Percentiles rank a stretch among this genome's conserved stretches.
These are phyloP conservation scores for Batillaria attramentaria DNA, from an alignment of 1,140 invertebrate genomes.

Conservation along the genomic window DNA sequence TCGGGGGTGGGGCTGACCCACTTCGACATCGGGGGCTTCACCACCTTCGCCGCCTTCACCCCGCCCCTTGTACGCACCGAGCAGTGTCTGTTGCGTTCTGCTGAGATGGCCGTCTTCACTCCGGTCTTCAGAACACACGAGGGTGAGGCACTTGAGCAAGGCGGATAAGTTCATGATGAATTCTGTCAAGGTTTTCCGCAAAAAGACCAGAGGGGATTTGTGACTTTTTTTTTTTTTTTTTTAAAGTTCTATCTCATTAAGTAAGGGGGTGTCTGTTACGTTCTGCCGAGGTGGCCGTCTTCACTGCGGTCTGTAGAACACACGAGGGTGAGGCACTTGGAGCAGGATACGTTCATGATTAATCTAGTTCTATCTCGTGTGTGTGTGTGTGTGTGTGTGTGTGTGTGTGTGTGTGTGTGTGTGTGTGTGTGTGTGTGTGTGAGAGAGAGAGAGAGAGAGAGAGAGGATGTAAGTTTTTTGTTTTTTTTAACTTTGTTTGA, in stretches of 20 bases:
- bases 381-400: too few relatives aligned
- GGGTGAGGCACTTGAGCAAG: too few relatives aligned
- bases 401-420: too few relatives aligned
- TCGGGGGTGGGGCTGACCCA: constrained; percentile 69
- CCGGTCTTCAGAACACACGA: constrained; percentile 72
- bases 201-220: neutral
- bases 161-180: too few relatives aligned
- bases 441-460: too few relatives aligned
- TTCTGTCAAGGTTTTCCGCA: neutral
- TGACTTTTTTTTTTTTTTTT: neutral
- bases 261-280: constrained; percentile 68
- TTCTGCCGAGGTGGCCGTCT: constrained; percentile 71
- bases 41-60: constrained; percentile 54
- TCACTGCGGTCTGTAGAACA: constrained; percentile 71
- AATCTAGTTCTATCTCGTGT: too few relatives aligned
- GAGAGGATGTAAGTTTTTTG: too few relatives aligned
- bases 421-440: too few relatives aligned
- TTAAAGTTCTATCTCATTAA: too few relatives aligned
- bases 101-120: constrained; percentile 71
- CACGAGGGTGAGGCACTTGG: constrained; percentile 72
- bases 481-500: too few relatives aligned
- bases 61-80: constrained; percentile 52
- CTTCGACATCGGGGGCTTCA: constrained; percentile 72
- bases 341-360: too few relatives aligned
- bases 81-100: constrained; percentile 70